Percentiles rank a stretch among this genome's conserved stretches.
These are phyloP conservation scores for Orthonevra nobilis DNA, from an alignment of 2,888 invertebrate species.

Conservation along the genomic window DNA sequence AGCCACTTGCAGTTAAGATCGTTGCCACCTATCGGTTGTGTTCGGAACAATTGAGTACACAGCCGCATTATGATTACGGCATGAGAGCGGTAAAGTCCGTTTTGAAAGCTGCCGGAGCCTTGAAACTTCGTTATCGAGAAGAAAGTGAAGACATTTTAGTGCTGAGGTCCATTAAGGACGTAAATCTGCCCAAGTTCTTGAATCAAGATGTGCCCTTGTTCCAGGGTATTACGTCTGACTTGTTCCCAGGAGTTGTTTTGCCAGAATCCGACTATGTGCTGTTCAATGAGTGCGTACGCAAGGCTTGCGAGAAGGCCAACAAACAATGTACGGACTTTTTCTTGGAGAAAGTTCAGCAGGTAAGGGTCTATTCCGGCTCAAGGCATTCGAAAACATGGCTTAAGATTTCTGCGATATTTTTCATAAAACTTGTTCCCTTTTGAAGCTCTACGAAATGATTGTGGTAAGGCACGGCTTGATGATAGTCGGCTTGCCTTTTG, in stretches of 20 bases:
- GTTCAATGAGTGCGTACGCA: constrained; percentile 83
- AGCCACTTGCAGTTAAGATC: constrained; percentile 94
- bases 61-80: constrained; percentile 97
- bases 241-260: constrained; percentile 92
- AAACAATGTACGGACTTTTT: constrained; percentile 92
- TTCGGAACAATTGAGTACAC: constrained; percentile 95
- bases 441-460: constrained; percentile 97
- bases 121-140: constrained; percentile 93
- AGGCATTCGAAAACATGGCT: too few relatives aligned
- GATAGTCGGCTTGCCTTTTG: constrained; percentile 95
- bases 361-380: constrained; percentile 45
- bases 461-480: constrained; percentile 96
- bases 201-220: constrained; percentile 94
- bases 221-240: constrained; percentile 95
- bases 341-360: constrained; percentile 89
- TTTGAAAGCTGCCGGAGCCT: constrained; percentile 92
- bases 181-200: constrained; percentile 96
- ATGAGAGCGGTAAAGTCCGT: constrained; percentile 98
- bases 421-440: constrained; percentile 49
- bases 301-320: constrained; percentile 86
- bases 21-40: constrained; percentile 96
- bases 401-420: not conserved
- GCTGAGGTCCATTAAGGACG: constrained; percentile 94
- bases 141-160: constrained; percentile 93
- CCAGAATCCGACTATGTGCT: constrained; percentile 90